These are phyloP conservation scores for Eulemur rubriventer DNA, from an alignment of 2,797 vertebrate genomes.

Conservation along the genomic window DNA sequence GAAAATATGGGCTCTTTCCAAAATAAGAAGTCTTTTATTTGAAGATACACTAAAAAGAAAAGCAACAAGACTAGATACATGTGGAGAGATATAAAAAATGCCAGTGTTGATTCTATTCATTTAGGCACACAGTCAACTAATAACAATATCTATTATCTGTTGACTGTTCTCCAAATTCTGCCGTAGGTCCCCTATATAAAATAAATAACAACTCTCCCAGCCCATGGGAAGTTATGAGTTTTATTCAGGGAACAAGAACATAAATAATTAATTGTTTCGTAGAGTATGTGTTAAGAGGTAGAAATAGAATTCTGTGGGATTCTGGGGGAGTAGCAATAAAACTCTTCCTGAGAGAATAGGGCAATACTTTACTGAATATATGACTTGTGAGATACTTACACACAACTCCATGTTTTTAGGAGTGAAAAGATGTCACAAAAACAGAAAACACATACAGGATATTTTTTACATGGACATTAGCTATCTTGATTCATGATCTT, in stretches of 20 bases:
- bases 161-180: not conserved
- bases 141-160: not conserved
- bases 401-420: not conserved
- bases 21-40: not conserved
- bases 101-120: not conserved
- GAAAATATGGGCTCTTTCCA: not conserved
- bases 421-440: conserved; percentile 11
- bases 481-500: not conserved
- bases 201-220: not conserved
- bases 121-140: not conserved
- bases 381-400: not conserved
- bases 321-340: conserved; percentile 27
- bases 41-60: not conserved
- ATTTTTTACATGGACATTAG: not conserved
- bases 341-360: not conserved
- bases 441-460: not conserved
- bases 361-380: not conserved
- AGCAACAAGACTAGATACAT: not conserved
- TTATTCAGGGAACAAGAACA: conserved; percentile 54
- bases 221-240: not conserved
- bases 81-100: not conserved
- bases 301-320: conserved; percentile 65
- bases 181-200: not conserved
- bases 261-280: conserved; percentile 68
- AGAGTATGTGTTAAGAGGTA: conserved; percentile 25